Base-by-base conservation (phyloP, 2,888 invertebrate genomes). In the Augochlorella aurata region DNA sequence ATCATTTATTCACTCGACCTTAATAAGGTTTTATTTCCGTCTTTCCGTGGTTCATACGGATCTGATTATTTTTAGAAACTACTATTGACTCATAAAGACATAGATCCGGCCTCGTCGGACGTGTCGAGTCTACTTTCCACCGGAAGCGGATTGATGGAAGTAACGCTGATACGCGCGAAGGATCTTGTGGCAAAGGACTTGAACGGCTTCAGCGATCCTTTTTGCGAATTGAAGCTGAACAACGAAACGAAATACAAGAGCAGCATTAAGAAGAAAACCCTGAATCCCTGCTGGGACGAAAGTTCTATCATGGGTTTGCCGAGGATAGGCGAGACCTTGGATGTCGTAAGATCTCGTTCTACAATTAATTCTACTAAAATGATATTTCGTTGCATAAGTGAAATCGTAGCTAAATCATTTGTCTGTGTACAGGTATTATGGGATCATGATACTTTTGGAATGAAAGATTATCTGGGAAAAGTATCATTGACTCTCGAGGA, bases 201-300 rank as follows among this genome's bases (percentile, higher is more conserved):
- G 77, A 95, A 95, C 88, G 95, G 95, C n/a, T 94, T 94, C 89
- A 95, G 95, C 89, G 95, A 95, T 89, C 95, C 95, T 10, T 95
- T 94, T 87, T 95, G 94, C 89, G 94, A 94, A 76, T 90, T 95
- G 18, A 93, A 93, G 82, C 85, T 95, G 58, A 94, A 94, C 77
- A 94, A 94, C 50, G 94, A 94, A 79, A 94, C 94, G 65, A 94
- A 94, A 82, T 95, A 94, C 89, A 94, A 94, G 80, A 94, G 94
- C 24, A 93, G 93, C 72, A 93, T 95, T 10, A 94, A 94, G 88
- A 95, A 95, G 90, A 95, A 95, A 87, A 95, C 95, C 0, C 86
- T 95, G 79, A 94, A 94, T 85, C 95, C 95, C 7, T 93, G 93
- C 72, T 95, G 95, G 95, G 94, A 95, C 84, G 95, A 95, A 85